These are phyloP conservation scores for Drosophila longiperda DNA, from an alignment of 2,888 invertebrate species.

Conservation along the genomic window DNA sequence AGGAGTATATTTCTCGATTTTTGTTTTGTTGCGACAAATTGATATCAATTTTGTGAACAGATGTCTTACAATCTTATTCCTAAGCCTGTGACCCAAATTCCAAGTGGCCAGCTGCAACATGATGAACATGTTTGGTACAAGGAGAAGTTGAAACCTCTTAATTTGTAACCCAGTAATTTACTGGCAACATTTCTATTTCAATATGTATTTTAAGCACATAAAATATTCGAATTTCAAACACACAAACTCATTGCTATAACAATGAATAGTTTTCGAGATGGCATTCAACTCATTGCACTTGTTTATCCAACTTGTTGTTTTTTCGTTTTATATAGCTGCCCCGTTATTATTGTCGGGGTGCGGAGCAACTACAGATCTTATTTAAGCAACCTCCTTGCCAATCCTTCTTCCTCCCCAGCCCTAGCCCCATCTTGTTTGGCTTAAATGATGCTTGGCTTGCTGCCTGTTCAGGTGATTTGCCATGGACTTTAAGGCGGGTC, in stretches of 20 bases:
- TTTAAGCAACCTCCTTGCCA: not conserved
- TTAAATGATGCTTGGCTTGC: not conserved
- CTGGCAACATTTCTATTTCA: not conserved
- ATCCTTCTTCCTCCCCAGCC: not conserved
- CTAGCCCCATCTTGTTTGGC: not conserved
- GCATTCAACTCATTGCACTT: slow-evolving; percentile 8
- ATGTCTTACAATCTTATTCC: not conserved
- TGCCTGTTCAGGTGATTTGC: slow-evolving; percentile 33
- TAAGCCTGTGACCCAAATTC: not conserved
- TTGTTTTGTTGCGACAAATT: not conserved
- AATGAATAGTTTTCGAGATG: not conserved
- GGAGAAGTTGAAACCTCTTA: no score
- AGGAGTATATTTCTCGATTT: not conserved
- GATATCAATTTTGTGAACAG: not conserved
- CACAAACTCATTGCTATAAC: not conserved
- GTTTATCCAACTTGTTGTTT: slow-evolving; percentile 1
- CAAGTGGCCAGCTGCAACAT: not conserved
- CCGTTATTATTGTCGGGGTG: not conserved
- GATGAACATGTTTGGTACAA: not conserved
- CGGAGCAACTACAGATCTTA: not conserved
- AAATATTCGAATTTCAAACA: not conserved
- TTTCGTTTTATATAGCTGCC: not conserved
- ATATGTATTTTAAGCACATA: not conserved
- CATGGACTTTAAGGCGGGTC: slow-evolving; percentile 15
- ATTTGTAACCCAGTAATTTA: no score